Evolutionary conservation across 2,888 invertebrate species (phyloP), one percentile per base, ranked within the genome.

Genomic region (Lathronympha strigana): DNA sequence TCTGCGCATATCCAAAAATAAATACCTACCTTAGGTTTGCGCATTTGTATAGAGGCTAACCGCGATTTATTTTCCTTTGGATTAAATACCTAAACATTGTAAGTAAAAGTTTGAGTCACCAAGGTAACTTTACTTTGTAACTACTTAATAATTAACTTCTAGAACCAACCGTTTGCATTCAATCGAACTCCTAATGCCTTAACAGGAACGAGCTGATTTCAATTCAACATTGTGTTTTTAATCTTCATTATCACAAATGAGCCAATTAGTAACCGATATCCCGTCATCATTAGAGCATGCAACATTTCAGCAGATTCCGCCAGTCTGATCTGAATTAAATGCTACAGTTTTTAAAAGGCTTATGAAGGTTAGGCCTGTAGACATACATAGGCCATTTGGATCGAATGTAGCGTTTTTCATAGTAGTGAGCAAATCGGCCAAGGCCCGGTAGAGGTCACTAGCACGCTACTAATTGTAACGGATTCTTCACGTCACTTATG

Each of bases 371-470:
- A 17, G 13, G 28, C 17, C 6, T 11, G 28, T 13, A 55, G 15
- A 40, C 23, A 28, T 1, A 17, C 13, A 8, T 55, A 43, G 43
- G 28, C 13, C 31, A 4, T 45, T 55, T 55, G 6, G 25, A 43
- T 57, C 17, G 45, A 6, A 8, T 19, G 21, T 33, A 45, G 36
- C 36, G 78, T 80, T 80, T 83, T 84, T 80, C 77, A 78, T 80
- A 72, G 71, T 73, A 75, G 69, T 76, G 72, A 70, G 64, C 77
- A 87, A 83, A 72, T 76, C 77, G 87, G 88, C 76, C 88, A 89
- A 86, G 88, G 88, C 40, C 31, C 58, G 63, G 60, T 63, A 78
- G 71, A 82, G 84, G 82, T 79, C 82, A 73, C 67, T 68, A 69
- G 70, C 71, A 72, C 69, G 68, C 54, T 47, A 68, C 69, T 67